Base-by-base conservation (phyloP, 2,113 vertebrate species). In the Canis aureus region DNA sequence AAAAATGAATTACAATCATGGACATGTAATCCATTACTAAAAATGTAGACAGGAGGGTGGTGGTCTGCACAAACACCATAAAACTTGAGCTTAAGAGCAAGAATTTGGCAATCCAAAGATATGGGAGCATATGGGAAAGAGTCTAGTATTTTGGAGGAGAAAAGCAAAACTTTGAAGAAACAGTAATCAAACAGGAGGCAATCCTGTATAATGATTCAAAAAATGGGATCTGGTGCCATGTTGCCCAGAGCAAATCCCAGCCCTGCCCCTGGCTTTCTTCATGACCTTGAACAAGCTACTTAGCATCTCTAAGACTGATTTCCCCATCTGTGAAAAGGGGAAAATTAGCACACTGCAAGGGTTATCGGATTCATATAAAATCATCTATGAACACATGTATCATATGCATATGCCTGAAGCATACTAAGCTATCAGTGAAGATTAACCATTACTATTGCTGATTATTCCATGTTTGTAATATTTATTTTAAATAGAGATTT, bases 401-500 rank as follows among this genome's bases (percentile, higher is more conserved):
- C 11, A 7, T 76, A 27, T 49, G 73, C 49, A 49, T 3, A 0
- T 84, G 32, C 66, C 51, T 69, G 64, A 79, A 32, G 73, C 38
- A 83, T 23, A 16, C 29, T 64, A 20, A 66, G 11, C 8, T 51
- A 13, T 55, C 66, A 66, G 8, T 66, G 23, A 93, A 80, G 32
- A 80, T 74, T 38, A 51, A 67, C 35, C 76, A 25, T 53, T 64
- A 25, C n/a, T 74, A 23, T 76, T 80, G 11, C 19, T 53, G 27
- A 79, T 78, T 64, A 62, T 87, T 69, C 60, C 6, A 2, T 35
- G 78, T 64, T 81, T 49, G 19, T 82, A 64, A 55, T 73, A 59
- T 27, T 43, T 78, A 85, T 51, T 74, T 93, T 69, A 94, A 94
- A 51, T 51, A 88, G 55, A 51, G 57, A 79, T 38, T 96, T 78